A percentile compares a stretch with the other conserved stretches of the same genome.
phyloP scores from a whole-genome alignment of 2,888 invertebrate species.

The Poecilus cupreus region DNA sequence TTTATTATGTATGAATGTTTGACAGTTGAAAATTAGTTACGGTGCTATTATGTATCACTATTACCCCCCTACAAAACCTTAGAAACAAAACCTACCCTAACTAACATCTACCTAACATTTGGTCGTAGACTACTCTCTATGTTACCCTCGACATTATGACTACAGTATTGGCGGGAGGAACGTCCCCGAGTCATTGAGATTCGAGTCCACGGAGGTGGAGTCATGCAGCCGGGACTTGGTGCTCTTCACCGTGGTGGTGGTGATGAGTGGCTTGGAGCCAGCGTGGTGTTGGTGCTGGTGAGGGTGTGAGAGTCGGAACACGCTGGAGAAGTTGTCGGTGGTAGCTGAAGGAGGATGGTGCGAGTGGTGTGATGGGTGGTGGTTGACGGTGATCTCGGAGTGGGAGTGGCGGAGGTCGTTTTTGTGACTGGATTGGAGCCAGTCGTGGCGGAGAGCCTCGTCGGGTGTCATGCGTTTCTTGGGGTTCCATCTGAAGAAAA shows the following conservation, averaged over 20 bases:
- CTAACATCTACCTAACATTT: not conserved
- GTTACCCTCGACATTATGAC: not conserved
- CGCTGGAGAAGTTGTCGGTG: not conserved
- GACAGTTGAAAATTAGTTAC: no score
- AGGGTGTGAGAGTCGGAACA: constrained; percentile 36
- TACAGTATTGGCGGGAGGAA: constrained; percentile 79
- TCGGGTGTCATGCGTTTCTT: constrained; percentile 93
- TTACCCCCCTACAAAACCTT: no score
- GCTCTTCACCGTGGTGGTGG: constrained; percentile 31
- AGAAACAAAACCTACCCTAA: not conserved
- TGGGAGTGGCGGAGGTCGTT: constrained; percentile 74
- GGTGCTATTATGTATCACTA: no score
- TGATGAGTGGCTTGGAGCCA: constrained; percentile 57
- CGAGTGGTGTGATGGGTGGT: constrained; percentile 61
- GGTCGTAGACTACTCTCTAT: not conserved
- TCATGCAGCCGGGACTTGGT: constrained; percentile 70
- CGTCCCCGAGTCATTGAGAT: constrained; percentile 79
- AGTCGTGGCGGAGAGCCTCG: constrained; percentile 92
- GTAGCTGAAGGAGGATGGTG: not conserved
- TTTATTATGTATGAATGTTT: no score
- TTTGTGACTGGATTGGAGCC: constrained; percentile 72
- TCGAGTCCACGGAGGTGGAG: constrained; percentile 73
- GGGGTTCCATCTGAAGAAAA: constrained; percentile 98
- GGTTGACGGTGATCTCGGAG: constrained; percentile 72
- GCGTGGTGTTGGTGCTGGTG: not conserved